Conservation (phyloP, 2,797 vertebrate genomes). For the Buphagus erythrorhynchus region DNA sequence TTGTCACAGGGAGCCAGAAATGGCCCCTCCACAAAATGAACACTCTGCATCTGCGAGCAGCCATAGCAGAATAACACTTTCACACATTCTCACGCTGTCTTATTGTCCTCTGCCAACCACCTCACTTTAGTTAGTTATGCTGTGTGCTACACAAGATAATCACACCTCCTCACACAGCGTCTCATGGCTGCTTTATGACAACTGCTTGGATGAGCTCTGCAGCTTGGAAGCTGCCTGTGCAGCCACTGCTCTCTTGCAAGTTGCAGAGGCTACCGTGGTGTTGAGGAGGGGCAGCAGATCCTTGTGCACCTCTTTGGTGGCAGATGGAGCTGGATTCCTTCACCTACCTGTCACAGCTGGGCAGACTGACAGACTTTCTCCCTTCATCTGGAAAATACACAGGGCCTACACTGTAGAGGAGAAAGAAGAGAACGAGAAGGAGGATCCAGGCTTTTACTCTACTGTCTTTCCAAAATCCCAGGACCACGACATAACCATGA, state of each 20-base stretch:
- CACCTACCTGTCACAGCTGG: background rate
- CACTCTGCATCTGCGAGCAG: background rate
- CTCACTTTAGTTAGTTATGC: background rate
- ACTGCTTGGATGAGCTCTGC: background rate
- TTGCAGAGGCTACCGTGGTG: background rate
- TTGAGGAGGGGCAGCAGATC: background rate
- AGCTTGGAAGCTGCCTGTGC: background rate
- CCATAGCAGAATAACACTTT: background rate
- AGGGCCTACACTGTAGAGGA: background rate
- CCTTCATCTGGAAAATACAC: background rate
- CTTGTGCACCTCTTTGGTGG: background rate
- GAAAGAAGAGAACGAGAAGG: background rate
- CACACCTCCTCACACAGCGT: background rate
- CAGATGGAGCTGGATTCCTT: background rate
- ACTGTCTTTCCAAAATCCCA: background rate
- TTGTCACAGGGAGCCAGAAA: background rate
- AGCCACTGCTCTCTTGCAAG: background rate
- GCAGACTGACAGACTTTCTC: background rate
- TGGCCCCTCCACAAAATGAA: background rate
- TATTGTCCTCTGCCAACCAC: constrained; percentile 28
- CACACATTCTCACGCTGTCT: background rate
- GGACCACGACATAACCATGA: background rate
- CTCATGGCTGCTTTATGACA: background rate
- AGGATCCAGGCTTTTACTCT: background rate
- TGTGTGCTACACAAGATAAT: background rate